Evolutionary conservation across 2,113 vertebrate species (phyloP), one percentile per base, ranked within the genome.

Genomic region (Oplegnathus fasciatus): DNA sequence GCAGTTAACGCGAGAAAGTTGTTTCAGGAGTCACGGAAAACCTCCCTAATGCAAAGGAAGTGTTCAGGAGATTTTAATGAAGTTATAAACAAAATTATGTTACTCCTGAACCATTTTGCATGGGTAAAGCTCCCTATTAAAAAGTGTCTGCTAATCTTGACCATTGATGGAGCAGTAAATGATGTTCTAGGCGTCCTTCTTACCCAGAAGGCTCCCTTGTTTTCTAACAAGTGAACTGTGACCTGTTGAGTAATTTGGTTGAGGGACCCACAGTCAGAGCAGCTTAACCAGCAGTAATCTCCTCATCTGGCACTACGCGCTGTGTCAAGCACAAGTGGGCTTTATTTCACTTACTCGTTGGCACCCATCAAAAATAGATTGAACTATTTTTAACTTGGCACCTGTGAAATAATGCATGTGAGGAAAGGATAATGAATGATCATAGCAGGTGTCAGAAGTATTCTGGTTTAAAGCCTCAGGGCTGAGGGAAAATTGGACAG

Each of bases 211-310:
- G 32, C 76, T 24, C 20, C 9, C 82, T 83, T 86, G 83, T 92
- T 90, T 86, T 84, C 85, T 77, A 83, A 87, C 80, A 85, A 87
- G 85, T 87, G 82, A 93, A 89, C 90, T 92, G 82, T 90, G 88
- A 90, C 87, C 76, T 87, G 89, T 90, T 89, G 78, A 89, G 85
- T 88, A 80, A 91, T 90, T 89, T 87, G 60, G 75, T 88, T 69
- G 52, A 62, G 58, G 87, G 78, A 83, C 55, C 80, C 81, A 68
- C 77, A 86, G 78, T 80, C 17, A 40, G 67, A 91, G 55, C 83
- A 86, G 88, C 80, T 93, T 91, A 91, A 85, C 85, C 82, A 85
- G 70, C 76, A 76, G 72, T 93, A 93, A 94, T 92, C 91, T 91
- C 73, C 76, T 93, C 80, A 93, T 90, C 88, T 94, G 90, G 90